phyloP scores from a whole-genome alignment of 2,888 invertebrate species.

The Phalangium opilio region DNA sequence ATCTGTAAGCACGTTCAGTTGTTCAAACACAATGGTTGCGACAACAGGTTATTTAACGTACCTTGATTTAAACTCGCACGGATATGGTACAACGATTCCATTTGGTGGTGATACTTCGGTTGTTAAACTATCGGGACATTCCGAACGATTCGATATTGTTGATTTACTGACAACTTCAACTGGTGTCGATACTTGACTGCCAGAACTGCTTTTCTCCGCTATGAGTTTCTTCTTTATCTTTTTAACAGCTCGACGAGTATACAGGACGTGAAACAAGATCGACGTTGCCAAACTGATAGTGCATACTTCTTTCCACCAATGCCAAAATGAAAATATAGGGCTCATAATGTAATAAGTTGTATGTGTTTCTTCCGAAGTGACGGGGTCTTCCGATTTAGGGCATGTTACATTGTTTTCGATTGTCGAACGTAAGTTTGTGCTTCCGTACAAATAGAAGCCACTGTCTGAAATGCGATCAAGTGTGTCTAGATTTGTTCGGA shows the following conservation, averaged over 20 bases:
- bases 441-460: neutral
- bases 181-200: neutral
- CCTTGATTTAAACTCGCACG: no score
- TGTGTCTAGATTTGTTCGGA: no score
- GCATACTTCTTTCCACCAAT: neutral
- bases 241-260: neutral
- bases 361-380: no score
- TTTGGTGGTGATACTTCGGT: no score
- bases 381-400: no score
- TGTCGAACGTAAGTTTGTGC: neutral
- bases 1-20: constrained; percentile 43
- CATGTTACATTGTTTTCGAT: neutral
- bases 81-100: no score
- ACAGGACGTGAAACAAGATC: neutral
- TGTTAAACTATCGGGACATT: no score
- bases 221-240: neutral
- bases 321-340: neutral
- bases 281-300: neutral
- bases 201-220: neutral
- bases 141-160: no score
- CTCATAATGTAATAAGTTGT: no score
- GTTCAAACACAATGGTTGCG: no score
- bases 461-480: neutral
- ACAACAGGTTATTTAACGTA: no score
- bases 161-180: no score